Evolutionary conservation across 2,113 vertebrate species (phyloP).

Genomic region (Rhabdornis inornatus): DNA sequence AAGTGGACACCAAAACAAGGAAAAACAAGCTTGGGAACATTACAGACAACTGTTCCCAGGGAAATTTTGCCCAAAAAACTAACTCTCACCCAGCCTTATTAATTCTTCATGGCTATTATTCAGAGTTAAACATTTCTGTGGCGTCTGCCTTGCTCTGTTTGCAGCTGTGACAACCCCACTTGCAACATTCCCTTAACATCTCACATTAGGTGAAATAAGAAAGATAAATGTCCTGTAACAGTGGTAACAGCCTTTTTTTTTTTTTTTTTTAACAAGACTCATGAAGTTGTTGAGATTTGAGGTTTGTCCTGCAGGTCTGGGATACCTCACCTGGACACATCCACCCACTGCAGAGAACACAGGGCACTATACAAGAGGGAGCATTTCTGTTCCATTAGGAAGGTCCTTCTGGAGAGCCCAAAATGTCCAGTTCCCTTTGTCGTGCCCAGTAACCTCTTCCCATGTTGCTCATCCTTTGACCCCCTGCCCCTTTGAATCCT

Average conservation of each 20-base stretch:
- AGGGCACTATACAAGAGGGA: background rate
- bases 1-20: constrained; percentile 19
- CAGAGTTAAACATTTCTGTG: background rate
- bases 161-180: background rate
- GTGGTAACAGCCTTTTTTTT: background rate
- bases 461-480: fast-evolving
- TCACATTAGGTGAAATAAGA: background rate
- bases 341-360: background rate
- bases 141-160: background rate
- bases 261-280: background rate
- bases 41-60: background rate
- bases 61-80: background rate
- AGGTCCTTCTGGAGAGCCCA: background rate
- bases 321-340: background rate
- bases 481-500: background rate
- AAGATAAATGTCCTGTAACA: background rate
- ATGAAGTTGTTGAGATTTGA: background rate
- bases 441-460: background rate
- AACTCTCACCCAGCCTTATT: background rate
- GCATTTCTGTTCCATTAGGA: background rate
- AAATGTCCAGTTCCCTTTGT: background rate
- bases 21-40: background rate
- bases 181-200: background rate
- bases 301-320: background rate
- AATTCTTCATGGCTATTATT: background rate